Evolutionary conservation across 2,113 vertebrate species (phyloP).

Genomic region (Pelecanus crispus): DNA sequence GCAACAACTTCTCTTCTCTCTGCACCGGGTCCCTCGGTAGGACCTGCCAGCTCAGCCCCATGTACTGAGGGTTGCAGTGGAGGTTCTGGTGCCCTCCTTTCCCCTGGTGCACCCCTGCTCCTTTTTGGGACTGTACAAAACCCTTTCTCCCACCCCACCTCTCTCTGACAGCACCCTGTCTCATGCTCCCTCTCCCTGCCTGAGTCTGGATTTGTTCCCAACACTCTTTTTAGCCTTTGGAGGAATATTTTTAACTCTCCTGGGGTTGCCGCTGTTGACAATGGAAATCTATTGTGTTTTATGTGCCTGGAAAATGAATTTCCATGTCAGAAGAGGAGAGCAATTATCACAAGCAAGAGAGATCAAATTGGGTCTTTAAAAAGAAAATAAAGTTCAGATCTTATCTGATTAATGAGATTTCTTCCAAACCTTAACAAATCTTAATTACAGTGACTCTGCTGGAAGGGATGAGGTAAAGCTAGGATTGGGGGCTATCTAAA

Average conservation of each 20-base stretch:
- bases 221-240: background rate
- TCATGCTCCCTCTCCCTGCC: background rate
- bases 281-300: slow-evolving; percentile 63
- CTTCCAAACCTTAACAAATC: slow-evolving; percentile 64
- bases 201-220: background rate
- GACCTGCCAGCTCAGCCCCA: background rate
- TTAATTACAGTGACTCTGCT: slow-evolving; percentile 62
- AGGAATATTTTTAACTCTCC: slow-evolving; percentile 51
- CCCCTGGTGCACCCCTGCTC: background rate
- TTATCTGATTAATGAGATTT: slow-evolving; percentile 66
- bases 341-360: slow-evolving; percentile 63
- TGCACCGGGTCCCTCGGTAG: background rate
- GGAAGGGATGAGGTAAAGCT: slow-evolving; percentile 61
- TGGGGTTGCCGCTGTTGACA: slow-evolving; percentile 51
- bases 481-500: slow-evolving; percentile 63
- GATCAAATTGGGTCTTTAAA: slow-evolving; percentile 67
- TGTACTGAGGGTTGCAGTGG: accelerated
- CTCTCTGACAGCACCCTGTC: background rate
- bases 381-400: slow-evolving; percentile 68
- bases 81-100: background rate
- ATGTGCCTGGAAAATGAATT: slow-evolving; percentile 67
- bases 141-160: background rate
- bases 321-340: slow-evolving; percentile 64
- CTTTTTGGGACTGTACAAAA: background rate
- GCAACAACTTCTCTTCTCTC: background rate